A percentile compares a stretch with the other conserved stretches of the same genome.
These are phyloP conservation scores for Calliphora vicina DNA, from an alignment of 1,140 invertebrate species.

Conservation along the genomic window DNA sequence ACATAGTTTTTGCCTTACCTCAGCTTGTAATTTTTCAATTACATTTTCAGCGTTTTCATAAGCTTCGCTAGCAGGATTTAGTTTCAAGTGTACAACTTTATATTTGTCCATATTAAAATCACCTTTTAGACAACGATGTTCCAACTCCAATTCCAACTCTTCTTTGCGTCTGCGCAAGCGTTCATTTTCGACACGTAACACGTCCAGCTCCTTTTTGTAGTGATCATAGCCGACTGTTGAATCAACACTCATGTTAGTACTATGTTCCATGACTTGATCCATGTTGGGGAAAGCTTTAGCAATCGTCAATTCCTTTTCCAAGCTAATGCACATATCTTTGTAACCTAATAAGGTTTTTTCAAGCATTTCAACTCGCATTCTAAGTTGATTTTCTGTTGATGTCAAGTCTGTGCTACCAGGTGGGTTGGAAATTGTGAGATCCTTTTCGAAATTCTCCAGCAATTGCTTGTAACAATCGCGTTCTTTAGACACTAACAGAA, in stretches of 20 bases:
- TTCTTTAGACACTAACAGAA: slow-evolving; percentile 76
- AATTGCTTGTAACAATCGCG: slow-evolving; percentile 77
- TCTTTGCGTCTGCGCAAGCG: slow-evolving; percentile 70
- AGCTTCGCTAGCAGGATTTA: slow-evolving; percentile 79
- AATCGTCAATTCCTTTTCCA: slow-evolving; percentile 70
- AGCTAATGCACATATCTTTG: slow-evolving; percentile 72
- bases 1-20: slow-evolving; percentile 66
- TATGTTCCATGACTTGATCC: slow-evolving; percentile 45
- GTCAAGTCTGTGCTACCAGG: slow-evolving; percentile 38
- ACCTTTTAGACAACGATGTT: slow-evolving; percentile 69
- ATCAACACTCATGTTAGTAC: slow-evolving; percentile 19
- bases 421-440: slow-evolving; percentile 67
- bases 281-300: slow-evolving; percentile 46
- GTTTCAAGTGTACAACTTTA: slow-evolving; percentile 70
- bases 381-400: slow-evolving; percentile 61
- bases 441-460: slow-evolving; percentile 83
- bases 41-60: slow-evolving; percentile 72
- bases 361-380: slow-evolving; percentile 70
- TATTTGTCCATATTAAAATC: slow-evolving; percentile 65
- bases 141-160: slow-evolving; percentile 71
- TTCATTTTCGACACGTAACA: slow-evolving; percentile 67
- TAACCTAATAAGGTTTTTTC: slow-evolving; percentile 73
- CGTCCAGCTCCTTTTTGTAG: slow-evolving; percentile 63
- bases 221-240: slow-evolving; percentile 50
- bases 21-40: slow-evolving; percentile 74